Base-by-base conservation (phyloP, 1,140 invertebrate genomes). In the Popillia japonica region DNA sequence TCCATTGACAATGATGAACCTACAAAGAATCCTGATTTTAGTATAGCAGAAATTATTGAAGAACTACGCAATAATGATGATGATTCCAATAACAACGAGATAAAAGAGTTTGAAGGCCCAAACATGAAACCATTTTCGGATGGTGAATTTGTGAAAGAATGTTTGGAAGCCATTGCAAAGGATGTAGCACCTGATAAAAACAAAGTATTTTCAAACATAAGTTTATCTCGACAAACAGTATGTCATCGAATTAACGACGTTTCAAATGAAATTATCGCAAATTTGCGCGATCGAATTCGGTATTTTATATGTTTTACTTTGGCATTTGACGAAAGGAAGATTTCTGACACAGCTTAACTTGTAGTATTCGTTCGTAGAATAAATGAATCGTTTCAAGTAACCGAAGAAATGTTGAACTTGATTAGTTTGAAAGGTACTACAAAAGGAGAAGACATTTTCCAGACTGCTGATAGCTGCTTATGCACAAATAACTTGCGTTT, bases 271-370 rank as follows among this genome's bases (percentile, higher is more conserved):
- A 78, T 85, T 78, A 55, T 80, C 72, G 72, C 76, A 77, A 81
- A 81, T 77, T 79, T 83, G 77, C 80, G 81, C 75, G 79, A 79
- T 72, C 64, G 79, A 79, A 77, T 72, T 79, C 72, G 59, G 34
- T 64, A 84, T 73, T 84, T 86, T 61, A 75, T 81, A 80, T 85
- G 72, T 80, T 85, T 80, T 82, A 81, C 83, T 78, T 42, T 85
- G 42, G 83, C 83, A 74, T 80, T 84, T 77, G 84, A 86, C 82
- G 84, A 86, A 80, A 81, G 78, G 48, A 86, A 87, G 78, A 79
- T 85, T 75, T 80, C 78, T 77, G 83, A 85, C 79, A 80, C 79
- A 61, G 79, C 82, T 79, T 78, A 83, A 59, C 64, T 81, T 42
- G 40, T 79, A 34, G 78, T 86, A 75, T 86, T 85, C 78, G 80